A percentile compares a stretch with the other conserved stretches of the same genome.
Conservation (phyloP, 2,113 vertebrate species). For the Acanthochromis polyacanthus region DNA sequence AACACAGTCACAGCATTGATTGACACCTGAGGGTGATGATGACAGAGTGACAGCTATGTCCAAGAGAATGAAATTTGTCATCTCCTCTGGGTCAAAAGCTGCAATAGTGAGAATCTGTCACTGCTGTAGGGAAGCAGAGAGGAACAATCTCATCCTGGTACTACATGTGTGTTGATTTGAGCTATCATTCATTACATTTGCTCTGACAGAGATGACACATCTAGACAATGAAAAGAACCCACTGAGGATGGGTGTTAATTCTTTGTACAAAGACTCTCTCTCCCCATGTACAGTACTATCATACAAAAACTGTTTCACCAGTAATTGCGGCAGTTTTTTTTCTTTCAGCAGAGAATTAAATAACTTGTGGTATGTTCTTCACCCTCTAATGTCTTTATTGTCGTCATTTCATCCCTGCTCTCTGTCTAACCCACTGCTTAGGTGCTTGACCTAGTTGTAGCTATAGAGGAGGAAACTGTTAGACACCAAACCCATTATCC, state of each 20-base stretch:
- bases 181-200: background rate
- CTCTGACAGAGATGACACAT: background rate
- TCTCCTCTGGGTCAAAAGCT: conserved; percentile 36
- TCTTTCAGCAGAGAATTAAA: too few species aligned
- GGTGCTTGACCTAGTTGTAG: conserved; percentile 51
- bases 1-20: conserved; percentile 22
- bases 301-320: background rate
- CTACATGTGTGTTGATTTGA: background rate
- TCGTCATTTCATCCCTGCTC: background rate
- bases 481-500: conserved; percentile 16
- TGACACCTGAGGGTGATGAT: conserved; percentile 43
- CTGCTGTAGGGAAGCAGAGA: background rate
- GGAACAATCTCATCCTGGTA: background rate
- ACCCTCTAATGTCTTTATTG: background rate
- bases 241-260: too few species aligned
- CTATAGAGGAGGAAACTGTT: conserved; percentile 8
- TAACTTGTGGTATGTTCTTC: too few species aligned
- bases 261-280: too few species aligned
- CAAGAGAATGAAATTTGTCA: conserved; percentile 25
- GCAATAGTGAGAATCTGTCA: conserved; percentile 15
- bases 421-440: background rate
- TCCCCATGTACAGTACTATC: background rate
- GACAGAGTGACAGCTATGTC: conserved; percentile 40
- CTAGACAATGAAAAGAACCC: too few species aligned
- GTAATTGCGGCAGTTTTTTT: background rate